phyloP scores from a whole-genome alignment of 2,113 vertebrate species.

The Albula glossodonta region DNA sequence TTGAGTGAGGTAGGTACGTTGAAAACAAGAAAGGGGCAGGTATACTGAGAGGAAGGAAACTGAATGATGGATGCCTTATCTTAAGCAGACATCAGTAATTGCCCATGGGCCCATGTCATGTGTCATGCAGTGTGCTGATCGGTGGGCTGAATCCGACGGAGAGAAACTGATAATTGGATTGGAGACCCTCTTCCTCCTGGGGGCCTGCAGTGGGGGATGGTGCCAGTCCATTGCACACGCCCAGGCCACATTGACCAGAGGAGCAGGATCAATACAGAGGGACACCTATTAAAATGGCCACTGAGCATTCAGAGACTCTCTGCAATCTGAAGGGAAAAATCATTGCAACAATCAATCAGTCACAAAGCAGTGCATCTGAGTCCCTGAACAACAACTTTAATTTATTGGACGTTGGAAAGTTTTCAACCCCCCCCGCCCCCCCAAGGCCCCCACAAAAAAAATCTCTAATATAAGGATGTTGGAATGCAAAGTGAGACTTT shows the following conservation, averaged over 20 bases:
- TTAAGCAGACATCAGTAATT: background rate
- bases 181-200: background rate
- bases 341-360: background rate
- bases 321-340: background rate
- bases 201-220: background rate
- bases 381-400: background rate
- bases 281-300: background rate
- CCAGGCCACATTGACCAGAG: background rate
- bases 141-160: background rate
- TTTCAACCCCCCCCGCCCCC: too few species aligned
- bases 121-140: background rate
- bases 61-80: background rate
- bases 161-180: background rate
- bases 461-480: background rate
- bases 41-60: background rate
- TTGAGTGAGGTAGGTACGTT: too few species aligned
- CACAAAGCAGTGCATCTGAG: background rate
- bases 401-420: too few species aligned
- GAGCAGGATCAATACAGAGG: background rate
- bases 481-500: background rate
- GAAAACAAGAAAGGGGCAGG: background rate
- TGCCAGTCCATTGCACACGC: background rate
- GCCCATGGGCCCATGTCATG: background rate
- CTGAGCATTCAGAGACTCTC: background rate
- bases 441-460: background rate